Evolutionary conservation across 2,797 vertebrate genomes (phyloP).

Genomic region (Brachymystax lenok): DNA sequence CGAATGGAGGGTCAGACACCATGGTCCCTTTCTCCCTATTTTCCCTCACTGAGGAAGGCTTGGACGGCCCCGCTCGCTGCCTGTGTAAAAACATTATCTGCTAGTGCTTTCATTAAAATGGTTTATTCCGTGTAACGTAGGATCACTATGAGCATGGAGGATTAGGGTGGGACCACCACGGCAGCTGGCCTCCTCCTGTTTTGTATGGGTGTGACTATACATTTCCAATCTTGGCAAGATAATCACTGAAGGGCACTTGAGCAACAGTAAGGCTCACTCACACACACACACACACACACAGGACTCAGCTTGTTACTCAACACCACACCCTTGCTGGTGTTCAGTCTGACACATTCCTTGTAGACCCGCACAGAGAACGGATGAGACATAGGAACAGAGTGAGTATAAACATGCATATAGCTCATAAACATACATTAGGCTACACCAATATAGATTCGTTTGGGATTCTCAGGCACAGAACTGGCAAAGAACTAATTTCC

Average conservation of each 20-base stretch:
- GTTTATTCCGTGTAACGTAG: too few relatives aligned
- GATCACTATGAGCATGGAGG: not conserved
- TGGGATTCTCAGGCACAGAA: not conserved
- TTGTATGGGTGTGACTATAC: not conserved
- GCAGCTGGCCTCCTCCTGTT: not conserved
- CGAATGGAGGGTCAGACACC: conserved; percentile 93
- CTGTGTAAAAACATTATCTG: conserved; percentile 55
- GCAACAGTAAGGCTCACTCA: not conserved
- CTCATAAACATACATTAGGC: not conserved
- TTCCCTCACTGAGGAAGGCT: conserved; percentile 78
- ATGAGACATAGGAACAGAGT: not conserved
- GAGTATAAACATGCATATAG: not conserved
- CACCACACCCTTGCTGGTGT: conserved; percentile 14
- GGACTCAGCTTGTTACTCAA: conserved; percentile 40
- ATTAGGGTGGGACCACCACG: not conserved
- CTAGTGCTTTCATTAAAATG: not conserved
- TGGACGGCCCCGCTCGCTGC: conserved; percentile 69
- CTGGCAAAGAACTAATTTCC: not conserved
- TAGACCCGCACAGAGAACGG: conserved; percentile 5
- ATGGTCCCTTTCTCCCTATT: conserved; percentile 78
- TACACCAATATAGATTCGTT: not conserved
- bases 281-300: conserved; percentile 17
- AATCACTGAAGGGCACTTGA: conserved; percentile 3
- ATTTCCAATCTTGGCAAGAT: not conserved
- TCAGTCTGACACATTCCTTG: conserved; percentile 21